A percentile compares a stretch with the other conserved stretches of the same genome.
Evolutionary conservation across 2,113 vertebrate genomes (phyloP).

Genomic region (Leptocoma aspasia): DNA sequence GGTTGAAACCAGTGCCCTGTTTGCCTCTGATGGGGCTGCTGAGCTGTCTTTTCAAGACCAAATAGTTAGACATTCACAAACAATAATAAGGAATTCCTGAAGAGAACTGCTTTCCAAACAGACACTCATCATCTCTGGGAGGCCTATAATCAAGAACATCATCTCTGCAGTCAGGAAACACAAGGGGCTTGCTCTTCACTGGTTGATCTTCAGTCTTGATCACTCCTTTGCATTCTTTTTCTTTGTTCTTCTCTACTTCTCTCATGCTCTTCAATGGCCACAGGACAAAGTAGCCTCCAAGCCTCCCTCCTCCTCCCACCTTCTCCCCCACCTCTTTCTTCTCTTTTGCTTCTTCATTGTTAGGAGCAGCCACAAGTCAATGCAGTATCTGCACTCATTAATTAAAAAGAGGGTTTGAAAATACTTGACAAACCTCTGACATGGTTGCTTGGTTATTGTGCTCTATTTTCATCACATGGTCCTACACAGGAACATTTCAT

Average conservation of each 20-base stretch:
- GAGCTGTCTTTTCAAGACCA: not conserved
- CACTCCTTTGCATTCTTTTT: not conserved
- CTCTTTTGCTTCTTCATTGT: not conserved
- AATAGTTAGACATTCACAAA: not conserved
- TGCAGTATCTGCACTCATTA: not conserved
- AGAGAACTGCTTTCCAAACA: not conserved
- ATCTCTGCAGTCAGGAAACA: not conserved
- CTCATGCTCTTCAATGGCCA: not conserved
- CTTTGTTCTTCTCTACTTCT: not conserved
- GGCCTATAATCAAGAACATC: not conserved
- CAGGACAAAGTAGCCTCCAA: not conserved
- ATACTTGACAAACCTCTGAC: not conserved
- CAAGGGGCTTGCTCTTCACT: not conserved
- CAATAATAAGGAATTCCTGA: not conserved
- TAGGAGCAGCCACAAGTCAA: not conserved
- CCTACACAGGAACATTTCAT: not conserved
- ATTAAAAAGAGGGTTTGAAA: not conserved
- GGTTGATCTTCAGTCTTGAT: not conserved
- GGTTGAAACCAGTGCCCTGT: not conserved
- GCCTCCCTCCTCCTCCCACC: not conserved
- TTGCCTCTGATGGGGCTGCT: not conserved
- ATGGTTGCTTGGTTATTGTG: not conserved
- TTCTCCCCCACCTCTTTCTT: not conserved
- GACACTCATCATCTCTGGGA: fast-evolving
- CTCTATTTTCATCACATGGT: not conserved